Evolutionary conservation across 2,888 invertebrate species (phyloP).

Genomic region (Apamea sordens): DNA sequence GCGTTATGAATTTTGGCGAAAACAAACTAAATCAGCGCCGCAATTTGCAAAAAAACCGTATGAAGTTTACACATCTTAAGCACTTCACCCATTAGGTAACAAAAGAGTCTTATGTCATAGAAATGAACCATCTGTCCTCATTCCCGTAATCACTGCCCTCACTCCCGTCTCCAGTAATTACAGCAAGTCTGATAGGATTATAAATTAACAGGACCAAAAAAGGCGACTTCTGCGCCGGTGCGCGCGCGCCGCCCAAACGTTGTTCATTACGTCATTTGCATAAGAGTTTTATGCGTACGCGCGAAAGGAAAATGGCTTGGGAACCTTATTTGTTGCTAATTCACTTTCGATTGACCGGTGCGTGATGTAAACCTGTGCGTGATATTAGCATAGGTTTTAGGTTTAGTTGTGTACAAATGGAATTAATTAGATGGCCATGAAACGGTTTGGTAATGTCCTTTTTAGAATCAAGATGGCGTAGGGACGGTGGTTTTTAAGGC

Average conservation of each 20-base stretch:
- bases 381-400: slow-evolving; percentile 50
- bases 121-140: slow-evolving; percentile 16
- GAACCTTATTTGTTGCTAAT: slow-evolving; percentile 64
- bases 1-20: background rate
- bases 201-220: slow-evolving; percentile 80
- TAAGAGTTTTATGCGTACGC: slow-evolving; percentile 71
- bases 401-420: background rate
- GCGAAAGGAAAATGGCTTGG: slow-evolving; percentile 70
- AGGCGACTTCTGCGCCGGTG: slow-evolving; percentile 53
- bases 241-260: slow-evolving; percentile 75
- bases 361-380: slow-evolving; percentile 50
- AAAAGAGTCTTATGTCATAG: slow-evolving; percentile 10
- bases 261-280: slow-evolving; percentile 79
- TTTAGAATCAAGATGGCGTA: slow-evolving; percentile 2
- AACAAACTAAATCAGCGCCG: background rate
- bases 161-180: slow-evolving; percentile 53
- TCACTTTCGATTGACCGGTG: slow-evolving; percentile 71
- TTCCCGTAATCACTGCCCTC: slow-evolving; percentile 31
- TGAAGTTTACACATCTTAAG: background rate
- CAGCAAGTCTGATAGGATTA: slow-evolving; percentile 58
- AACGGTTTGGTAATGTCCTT: slow-evolving; percentile 13
- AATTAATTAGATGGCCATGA: slow-evolving; percentile 27
- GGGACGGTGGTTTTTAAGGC: background rate
- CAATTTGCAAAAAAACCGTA: background rate
- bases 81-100: background rate